A percentile compares a stretch with the other conserved stretches of the same genome.
These are phyloP conservation scores for Luperina nickerlii DNA, from an alignment of 2,888 invertebrate species.

Conservation along the genomic window DNA sequence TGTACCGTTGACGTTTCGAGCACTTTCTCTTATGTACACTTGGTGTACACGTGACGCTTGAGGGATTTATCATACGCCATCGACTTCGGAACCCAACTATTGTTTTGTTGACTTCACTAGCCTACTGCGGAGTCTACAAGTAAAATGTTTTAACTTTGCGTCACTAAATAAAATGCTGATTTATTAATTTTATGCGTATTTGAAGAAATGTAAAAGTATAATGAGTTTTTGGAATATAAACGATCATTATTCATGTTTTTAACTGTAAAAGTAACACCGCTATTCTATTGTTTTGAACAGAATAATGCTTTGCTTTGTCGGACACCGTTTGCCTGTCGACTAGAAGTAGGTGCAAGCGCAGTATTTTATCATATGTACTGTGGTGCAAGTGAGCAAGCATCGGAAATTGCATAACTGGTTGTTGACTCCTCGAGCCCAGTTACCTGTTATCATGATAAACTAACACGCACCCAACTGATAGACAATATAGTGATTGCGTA, in stretches of 20 bases:
- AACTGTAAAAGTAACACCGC: conserved; percentile 2
- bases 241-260: conserved; percentile 9
- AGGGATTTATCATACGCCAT: not conserved
- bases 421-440: not conserved
- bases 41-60: too few relatives aligned
- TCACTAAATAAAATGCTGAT: conserved; percentile 3
- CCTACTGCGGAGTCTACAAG: not conserved
- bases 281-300: conserved; percentile 7
- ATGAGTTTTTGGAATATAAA: conserved; percentile 3
- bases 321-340: too few relatives aligned
- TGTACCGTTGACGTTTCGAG: too few relatives aligned
- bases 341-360: not conserved
- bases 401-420: conserved; percentile 37
- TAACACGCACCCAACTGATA: not conserved
- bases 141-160: not conserved
- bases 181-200: conserved; percentile 5
- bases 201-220: conserved; percentile 21
- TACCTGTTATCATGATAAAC: conserved; percentile 10
- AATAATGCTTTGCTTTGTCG: not conserved
- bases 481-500: not conserved
- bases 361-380: not conserved
- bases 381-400: conserved; percentile 4
- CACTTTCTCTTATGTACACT: too few relatives aligned
- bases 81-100: not conserved
- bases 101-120: not conserved